Evolutionary conservation across 2,113 vertebrate genomes (phyloP).

Genomic region (Chitala chitala): DNA sequence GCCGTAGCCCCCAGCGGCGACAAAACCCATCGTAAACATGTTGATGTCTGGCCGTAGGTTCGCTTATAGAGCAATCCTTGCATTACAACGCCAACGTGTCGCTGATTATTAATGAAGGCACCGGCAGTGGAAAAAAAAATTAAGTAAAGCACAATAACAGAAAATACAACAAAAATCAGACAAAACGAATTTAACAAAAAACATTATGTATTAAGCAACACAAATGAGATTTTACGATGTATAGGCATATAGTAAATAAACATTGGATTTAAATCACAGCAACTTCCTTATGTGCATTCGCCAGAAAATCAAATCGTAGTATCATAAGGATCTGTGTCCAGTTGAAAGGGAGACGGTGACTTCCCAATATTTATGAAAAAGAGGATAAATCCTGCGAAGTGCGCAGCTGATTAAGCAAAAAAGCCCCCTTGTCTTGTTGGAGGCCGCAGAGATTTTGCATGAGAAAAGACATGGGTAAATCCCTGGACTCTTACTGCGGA

Average conservation of each 20-base stretch:
- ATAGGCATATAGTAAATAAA: conserved; percentile 27
- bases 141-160: not conserved
- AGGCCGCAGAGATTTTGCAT: conserved; percentile 72
- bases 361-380: conserved; percentile 36
- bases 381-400: conserved; percentile 69
- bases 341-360: conserved; percentile 48
- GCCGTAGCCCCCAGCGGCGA: conserved; percentile 49
- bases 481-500: conserved; percentile 67
- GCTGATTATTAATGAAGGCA: too few species aligned
- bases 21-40: conserved; percentile 40
- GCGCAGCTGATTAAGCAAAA: conserved; percentile 70
- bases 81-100: too few species aligned
- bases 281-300: not conserved
- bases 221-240: too few species aligned
- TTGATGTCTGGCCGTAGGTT: conserved; percentile 45
- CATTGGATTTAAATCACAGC: conserved; percentile 13
- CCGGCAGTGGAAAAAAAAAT: too few species aligned
- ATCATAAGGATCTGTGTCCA: conserved; percentile 58
- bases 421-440: conserved; percentile 60
- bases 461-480: conserved; percentile 86
- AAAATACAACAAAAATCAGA: too few species aligned
- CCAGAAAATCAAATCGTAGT: conserved; percentile 50
- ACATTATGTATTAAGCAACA: too few species aligned
- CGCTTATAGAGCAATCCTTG: conserved; percentile 26
- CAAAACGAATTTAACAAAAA: too few species aligned